Percentiles rank a stretch among this genome's conserved stretches.
phyloP scores from a whole-genome alignment of 1,140 invertebrate genomes.

The Eufriesea mexicana region DNA sequence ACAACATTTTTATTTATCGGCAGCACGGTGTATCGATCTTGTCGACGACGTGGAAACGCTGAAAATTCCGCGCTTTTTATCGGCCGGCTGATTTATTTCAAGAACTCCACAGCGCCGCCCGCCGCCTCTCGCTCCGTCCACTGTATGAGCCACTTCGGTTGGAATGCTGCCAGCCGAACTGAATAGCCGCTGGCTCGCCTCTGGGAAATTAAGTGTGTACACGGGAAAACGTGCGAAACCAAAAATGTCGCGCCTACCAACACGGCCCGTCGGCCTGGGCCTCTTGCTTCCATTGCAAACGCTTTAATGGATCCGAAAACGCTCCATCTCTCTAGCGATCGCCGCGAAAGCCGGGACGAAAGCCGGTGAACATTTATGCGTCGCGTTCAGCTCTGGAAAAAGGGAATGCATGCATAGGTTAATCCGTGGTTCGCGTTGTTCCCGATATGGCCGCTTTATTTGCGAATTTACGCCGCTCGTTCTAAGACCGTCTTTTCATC shows the following conservation, averaged over 20 bases:
- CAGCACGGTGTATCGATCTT: conserved; percentile 28
- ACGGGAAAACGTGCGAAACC: conserved; percentile 55
- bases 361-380: not conserved
- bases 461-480: not conserved
- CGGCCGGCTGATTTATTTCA: conserved; percentile 52
- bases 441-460: not conserved
- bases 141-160: conserved; percentile 44
- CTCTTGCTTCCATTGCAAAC: not conserved
- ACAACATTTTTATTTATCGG: conserved; percentile 45
- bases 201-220: conserved; percentile 63
- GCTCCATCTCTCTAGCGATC: not conserved
- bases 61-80: conserved; percentile 48
- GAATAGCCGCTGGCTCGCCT: conserved; percentile 52
- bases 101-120: conserved; percentile 24
- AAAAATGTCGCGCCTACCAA: conserved; percentile 44
- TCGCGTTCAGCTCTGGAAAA: not conserved
- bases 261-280: not conserved
- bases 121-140: not conserved
- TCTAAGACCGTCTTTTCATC: not conserved
- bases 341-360: not conserved
- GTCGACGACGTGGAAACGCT: conserved; percentile 12
- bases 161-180: conserved; percentile 55
- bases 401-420: not conserved
- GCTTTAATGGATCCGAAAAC: not conserved
- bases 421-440: not conserved